Conservation (phyloP, 1,140 invertebrate species). For the Cheumatopsyche charites region DNA sequence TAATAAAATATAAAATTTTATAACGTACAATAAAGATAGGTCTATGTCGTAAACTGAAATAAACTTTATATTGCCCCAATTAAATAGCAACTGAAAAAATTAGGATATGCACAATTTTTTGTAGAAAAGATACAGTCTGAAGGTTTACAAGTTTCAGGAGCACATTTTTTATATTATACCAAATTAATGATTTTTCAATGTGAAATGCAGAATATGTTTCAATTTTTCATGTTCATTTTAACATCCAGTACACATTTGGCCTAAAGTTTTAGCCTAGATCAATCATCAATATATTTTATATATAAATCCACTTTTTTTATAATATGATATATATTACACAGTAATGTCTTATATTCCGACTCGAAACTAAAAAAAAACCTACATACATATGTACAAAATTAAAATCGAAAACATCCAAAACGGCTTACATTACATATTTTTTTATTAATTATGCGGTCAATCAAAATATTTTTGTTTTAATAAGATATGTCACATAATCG, state of each 20-base stretch:
- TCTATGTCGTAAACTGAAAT: slow-evolving; percentile 7
- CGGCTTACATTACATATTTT: no score
- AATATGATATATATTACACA: slow-evolving; percentile 47
- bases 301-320: slow-evolving; percentile 21
- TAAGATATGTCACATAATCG: slow-evolving; percentile 11
- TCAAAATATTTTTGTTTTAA: neutral
- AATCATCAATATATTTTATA: no score
- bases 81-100: no score
- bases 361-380: neutral
- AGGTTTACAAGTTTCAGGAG: no score
- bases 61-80: slow-evolving; percentile 17
- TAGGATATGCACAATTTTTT: no score
- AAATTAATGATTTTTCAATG: no score
- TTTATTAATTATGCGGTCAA: neutral
- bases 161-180: no score
- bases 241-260: slow-evolving; percentile 49
- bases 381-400: neutral
- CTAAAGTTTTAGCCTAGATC: slow-evolving; percentile 47
- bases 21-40: slow-evolving; percentile 18
- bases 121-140: no score
- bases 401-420: neutral
- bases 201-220: neutral
- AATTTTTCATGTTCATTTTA: slow-evolving; percentile 20
- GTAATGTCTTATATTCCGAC: slow-evolving; percentile 27
- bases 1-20: slow-evolving; percentile 20